Percentiles rank a stretch among this genome's conserved stretches.
These are phyloP conservation scores for Drosophila antonietae DNA, from an alignment of 2,888 invertebrate species.

Conservation along the genomic window DNA sequence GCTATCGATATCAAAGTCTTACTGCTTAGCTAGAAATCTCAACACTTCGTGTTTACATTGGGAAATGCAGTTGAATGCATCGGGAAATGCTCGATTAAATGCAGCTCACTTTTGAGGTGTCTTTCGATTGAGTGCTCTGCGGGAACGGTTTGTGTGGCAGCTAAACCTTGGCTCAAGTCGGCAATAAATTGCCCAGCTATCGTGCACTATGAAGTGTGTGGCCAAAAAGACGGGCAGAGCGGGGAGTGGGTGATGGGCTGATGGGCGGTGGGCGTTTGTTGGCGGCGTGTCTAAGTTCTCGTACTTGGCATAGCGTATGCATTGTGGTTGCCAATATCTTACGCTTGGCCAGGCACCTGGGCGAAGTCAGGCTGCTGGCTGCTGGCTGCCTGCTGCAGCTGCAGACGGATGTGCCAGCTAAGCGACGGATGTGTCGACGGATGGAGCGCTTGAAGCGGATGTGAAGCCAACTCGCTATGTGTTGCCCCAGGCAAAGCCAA, in stretches of 20 bases:
- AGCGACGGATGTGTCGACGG: constrained; percentile 36
- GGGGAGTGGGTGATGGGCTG: neutral
- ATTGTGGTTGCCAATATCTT: constrained; percentile 63
- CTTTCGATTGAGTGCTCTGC: neutral
- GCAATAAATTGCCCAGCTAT: constrained; percentile 53
- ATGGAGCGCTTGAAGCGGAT: constrained; percentile 36
- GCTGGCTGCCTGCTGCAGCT: neutral
- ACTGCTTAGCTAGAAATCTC: neutral
- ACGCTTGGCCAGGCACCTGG: constrained; percentile 52
- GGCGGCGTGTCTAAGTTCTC: neutral
- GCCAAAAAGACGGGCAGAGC: neutral
- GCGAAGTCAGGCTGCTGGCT: constrained; percentile 22
- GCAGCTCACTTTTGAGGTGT: neutral
- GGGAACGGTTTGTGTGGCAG: constrained; percentile 4
- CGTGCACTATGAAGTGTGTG: constrained; percentile 55
- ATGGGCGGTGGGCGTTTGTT: neutral
- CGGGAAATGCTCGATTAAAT: neutral
- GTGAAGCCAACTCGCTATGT: constrained; percentile 21
- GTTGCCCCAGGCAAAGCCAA: constrained; percentile 30
- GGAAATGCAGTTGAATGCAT: neutral
- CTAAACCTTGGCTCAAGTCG: constrained; percentile 37
- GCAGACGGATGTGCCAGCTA: constrained; percentile 16
- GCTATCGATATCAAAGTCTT: neutral
- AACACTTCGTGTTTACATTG: neutral
- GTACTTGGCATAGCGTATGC: constrained; percentile 43